Evolutionary conservation across 2,888 invertebrate species (phyloP), one percentile per base, ranked within the genome.

Genomic region (Mesoligia furuncula): DNA sequence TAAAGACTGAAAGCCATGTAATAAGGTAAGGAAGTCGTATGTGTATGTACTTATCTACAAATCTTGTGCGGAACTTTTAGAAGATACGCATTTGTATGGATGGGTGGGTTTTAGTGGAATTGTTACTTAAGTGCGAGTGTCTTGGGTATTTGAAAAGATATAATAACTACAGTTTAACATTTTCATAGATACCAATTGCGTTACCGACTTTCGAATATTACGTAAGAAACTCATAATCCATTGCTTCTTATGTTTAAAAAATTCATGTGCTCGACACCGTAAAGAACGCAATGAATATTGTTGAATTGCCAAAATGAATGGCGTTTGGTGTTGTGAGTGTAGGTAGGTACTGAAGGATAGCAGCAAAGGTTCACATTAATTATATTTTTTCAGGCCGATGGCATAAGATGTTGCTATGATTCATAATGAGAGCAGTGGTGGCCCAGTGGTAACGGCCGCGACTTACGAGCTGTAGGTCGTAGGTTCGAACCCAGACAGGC

Each of bases 1-100:
- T 73, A 73, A 84, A 78, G 70, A 70, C 78, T 78, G 75, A 84
- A 84, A 84, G 84, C 64, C 64, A 48, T 51, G 81, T 84, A 84
- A 84, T 84, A 72, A 80, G 65, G 77, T 77, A 80, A 77, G 74
- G 61, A 72, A 74, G 77, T 71, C 65, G 66, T 70, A 80, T 62
- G 71, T 73, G 59, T 64, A 36, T 36, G 36, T 73, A 54, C 27
- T 54, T 77, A 69, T 39, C 51, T 62, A 68, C 24, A 62, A 72
- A 73, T 70, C 61, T 81, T 48, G 27, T 70, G 59, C 27, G 69
- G 54, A 48, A 36, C 79, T 71, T 72, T 82, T 57, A 70, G 75
- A 69, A 69, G 71, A 72, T 36, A 62, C 61, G 61, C 13, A 72
- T 64, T 61, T 54, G 31, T 72, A 45, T 17, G 68, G 45, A n/a